phyloP scores from a whole-genome alignment of 2,797 vertebrate genomes.

The Peromyscus nudipes region DNA sequence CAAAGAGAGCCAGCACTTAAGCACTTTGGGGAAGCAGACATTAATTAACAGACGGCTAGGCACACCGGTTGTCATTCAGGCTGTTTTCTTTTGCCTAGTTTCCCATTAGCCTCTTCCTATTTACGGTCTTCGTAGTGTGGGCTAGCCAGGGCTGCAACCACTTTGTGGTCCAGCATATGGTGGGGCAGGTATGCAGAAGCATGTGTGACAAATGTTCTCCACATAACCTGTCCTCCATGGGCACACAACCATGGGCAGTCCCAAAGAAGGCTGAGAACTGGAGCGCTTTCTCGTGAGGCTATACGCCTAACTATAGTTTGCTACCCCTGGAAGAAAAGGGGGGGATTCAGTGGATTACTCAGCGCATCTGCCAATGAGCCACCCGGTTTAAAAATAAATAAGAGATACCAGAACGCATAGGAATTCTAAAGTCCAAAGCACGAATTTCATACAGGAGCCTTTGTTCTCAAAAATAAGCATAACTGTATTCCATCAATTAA shows the following conservation, averaged over 20 bases:
- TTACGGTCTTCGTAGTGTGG: neutral
- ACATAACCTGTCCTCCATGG: too few species aligned
- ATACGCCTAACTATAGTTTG: neutral
- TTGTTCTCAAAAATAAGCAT: neutral
- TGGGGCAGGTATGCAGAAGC: too few species aligned
- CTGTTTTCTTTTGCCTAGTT: neutral
- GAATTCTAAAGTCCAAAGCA: neutral
- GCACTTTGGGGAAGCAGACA: neutral
- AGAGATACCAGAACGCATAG: neutral
- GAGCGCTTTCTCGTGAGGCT: accelerated
- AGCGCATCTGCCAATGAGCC: neutral
- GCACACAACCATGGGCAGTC: neutral
- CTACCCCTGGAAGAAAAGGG: neutral
- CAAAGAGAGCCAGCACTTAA: neutral
- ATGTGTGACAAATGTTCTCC: neutral
- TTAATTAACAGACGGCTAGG: neutral
- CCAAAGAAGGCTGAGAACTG: neutral
- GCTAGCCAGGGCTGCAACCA: neutral
- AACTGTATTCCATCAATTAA: neutral
- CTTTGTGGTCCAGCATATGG: neutral
- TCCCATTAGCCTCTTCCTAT: too few species aligned
- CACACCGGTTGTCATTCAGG: neutral
- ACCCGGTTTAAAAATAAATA: neutral
- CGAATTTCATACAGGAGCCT: neutral
- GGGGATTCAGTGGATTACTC: neutral